Evolutionary conservation across 1,140 invertebrate species (phyloP), one percentile per base, ranked within the genome.

Genomic region (Ditylenchus dipsaci): DNA sequence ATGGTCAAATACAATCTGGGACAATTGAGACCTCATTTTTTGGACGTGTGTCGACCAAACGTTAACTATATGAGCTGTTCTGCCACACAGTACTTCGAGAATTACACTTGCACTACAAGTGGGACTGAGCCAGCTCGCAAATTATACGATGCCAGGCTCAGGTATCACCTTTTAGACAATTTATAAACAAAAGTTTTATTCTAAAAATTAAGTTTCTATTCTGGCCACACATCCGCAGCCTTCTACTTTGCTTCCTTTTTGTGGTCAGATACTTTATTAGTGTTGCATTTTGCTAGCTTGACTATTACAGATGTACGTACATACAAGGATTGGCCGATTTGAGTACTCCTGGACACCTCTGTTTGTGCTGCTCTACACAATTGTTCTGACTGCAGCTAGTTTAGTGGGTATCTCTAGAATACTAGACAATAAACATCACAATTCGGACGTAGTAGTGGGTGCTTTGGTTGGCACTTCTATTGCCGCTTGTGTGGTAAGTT

Each of bases 181-280:
- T 5, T 5, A 3, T 38, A 3, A 38, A 38, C 33, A 38, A 38
- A 38, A 38, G 33, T 38, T 5, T n/a, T 11, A 38, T 38, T 38
- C 11, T 11, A 38, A 38, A 38, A 38, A 38, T 38, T 38, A 5
- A 38, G 27, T 45, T 67, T 67, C 58, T 61, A n/a, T n/a, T 56
- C 43, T 43, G 65, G 65, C 11, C 65, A 67, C 53, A 67, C 65
- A 27, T 59, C 65, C 8, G 43, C 45, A 42, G 29, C 56, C 8
- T 67, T 67, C 42, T 67, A 67, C 59, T 67, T 19, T 27, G 65
- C 65, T 1, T 27, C 53, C n/a, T 67, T 67, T 27, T 61, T 43
- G 29, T 53, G 19, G 65, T 67, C 17, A 29, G 53, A 30, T 53
- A 49, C 11, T 38, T 38, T 38, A 38, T 38, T 38, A 3, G 33